Evolutionary conservation across 2,113 vertebrate genomes (phyloP).

Genomic region (Pontoporia blainvillei): DNA sequence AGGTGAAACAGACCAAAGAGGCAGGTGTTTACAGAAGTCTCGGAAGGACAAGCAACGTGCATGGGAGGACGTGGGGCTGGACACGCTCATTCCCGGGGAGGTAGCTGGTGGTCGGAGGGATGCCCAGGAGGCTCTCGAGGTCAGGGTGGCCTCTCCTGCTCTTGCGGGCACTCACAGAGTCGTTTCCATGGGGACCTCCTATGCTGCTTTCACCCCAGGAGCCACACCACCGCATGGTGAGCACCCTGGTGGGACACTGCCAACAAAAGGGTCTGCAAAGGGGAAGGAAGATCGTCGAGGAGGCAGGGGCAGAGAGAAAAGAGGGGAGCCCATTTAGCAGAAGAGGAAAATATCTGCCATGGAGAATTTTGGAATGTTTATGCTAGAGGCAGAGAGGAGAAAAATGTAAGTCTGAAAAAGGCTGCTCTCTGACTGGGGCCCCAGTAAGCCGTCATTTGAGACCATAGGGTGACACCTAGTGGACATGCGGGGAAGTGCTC

Average conservation of each 20-base stretch:
- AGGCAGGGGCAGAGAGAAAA: neutral
- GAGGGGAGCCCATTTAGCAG: neutral
- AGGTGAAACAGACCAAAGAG: accelerated
- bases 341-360: neutral
- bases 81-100: accelerated
- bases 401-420: too few species aligned
- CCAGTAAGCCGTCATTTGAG: neutral
- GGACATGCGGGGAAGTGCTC: neutral
- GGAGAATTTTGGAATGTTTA: neutral
- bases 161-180: neutral
- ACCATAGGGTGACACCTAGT: conserved; percentile 74
- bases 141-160: neutral
- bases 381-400: neutral
- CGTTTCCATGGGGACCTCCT: accelerated
- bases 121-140: too few species aligned
- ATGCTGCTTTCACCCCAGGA: accelerated
- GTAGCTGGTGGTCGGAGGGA: neutral
- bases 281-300: neutral
- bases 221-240: accelerated
- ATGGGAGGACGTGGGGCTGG: accelerated
- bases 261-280: accelerated
- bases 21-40: too few species aligned
- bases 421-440: accelerated
- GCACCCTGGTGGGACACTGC: accelerated
- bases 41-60: accelerated